Evolutionary conservation across 2,888 invertebrate species (phyloP), one percentile per base, ranked within the genome.

Genomic region (Halictus quadricinctus): DNA sequence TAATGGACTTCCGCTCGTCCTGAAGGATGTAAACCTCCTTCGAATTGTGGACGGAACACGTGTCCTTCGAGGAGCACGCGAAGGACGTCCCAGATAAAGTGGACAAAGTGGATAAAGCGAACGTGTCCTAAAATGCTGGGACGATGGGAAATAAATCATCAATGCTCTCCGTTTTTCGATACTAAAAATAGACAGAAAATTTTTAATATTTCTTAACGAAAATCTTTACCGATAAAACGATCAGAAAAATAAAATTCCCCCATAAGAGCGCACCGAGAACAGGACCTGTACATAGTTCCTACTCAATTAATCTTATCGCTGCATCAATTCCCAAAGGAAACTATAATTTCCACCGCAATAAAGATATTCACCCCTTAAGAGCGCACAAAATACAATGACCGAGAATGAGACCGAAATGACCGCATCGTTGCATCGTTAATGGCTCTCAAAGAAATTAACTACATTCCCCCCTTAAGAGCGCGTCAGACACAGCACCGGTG

Each of bases 1-100:
- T 89, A 87, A 90, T 88, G 87, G 88, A 85, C 88, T 87, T 88
- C 84, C 85, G 85, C 25, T 60, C 75, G 36, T 66, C 66, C 66
- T 3, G 36, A 18, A 36, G 15, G 66, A 25, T 25, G 25, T 25
- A 60, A 15, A 25, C 60, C 25, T 66, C 66, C 66, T 66, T 66
- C 36, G 66, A 36, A 18, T 36, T 18, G 18, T 2, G 18, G 29
- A 36, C 29, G 29, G 66, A 18, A 66, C 66, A 18, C 66, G 41
- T 60, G 60, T 25, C 58, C 43, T 18, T 25, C 58, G 25, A 43
- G 25, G 8, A 46, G 15, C 46, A 46, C 25, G 21, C 29, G 7
- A 72, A 29, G 64, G 72, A 7, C 6, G 1, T 21, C 15, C 13
- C 41, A 29, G 50, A 21, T 36, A 75, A 75, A 43, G 41, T 69